These are phyloP conservation scores for Drosophila algonquin DNA, from an alignment of 2,888 invertebrate species.

Conservation along the genomic window DNA sequence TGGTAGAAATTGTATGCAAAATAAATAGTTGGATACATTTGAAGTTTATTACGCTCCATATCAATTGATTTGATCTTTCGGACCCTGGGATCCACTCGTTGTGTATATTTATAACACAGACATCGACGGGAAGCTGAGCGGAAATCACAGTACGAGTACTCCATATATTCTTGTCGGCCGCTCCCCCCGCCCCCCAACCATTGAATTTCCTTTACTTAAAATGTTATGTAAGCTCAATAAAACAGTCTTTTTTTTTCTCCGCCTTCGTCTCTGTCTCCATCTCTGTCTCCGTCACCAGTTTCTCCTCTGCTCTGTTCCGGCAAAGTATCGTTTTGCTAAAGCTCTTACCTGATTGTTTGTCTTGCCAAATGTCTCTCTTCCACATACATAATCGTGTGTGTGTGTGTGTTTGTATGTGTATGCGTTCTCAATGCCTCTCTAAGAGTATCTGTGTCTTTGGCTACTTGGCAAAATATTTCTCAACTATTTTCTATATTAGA, in stretches of 20 bases:
- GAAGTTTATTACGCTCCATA: conserved; percentile 76
- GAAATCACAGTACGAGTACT: conserved; percentile 72
- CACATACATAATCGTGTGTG: background rate
- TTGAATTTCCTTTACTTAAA: conserved; percentile 51
- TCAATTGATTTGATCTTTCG: conserved; percentile 79
- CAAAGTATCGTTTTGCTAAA: conserved; percentile 59
- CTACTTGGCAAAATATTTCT: conserved; percentile 77
- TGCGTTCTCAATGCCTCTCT: conserved; percentile 1
- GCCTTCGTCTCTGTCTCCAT: background rate
- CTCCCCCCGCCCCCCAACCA: conserved; percentile 36
- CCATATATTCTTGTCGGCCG: conserved; percentile 52
- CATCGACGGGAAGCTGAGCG: conserved; percentile 62
- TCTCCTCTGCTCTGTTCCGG: background rate
- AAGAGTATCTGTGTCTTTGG: conserved; percentile 54
- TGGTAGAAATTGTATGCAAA: conserved; percentile 66
- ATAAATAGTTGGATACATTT: conserved; percentile 68
- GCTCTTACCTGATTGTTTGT: conserved; percentile 81
- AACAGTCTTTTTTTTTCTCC: conserved; percentile 26
- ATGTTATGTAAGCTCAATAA: conserved; percentile 74
- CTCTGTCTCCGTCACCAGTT: too few relatives aligned
- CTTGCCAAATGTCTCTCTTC: conserved; percentile 74
- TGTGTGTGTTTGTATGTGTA: too few relatives aligned
- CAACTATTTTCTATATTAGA: conserved; percentile 79
- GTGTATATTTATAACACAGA: conserved; percentile 71
- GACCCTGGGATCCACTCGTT: conserved; percentile 48